phyloP scores from a whole-genome alignment of 2,797 vertebrate species.

The Pitangus sulphuratus region DNA sequence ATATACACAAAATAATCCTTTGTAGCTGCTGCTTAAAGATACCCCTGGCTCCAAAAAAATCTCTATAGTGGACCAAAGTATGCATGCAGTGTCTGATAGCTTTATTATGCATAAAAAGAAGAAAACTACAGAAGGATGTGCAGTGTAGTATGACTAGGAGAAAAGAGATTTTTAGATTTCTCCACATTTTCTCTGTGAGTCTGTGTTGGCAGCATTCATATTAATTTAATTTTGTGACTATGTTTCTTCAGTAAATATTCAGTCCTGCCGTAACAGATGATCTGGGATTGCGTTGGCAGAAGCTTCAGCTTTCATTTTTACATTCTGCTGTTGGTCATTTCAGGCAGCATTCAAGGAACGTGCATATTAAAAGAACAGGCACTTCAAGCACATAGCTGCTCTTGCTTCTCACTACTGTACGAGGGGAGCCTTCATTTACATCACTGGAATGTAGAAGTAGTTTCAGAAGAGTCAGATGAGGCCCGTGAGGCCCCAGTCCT shows the following conservation, averaged over 20 bases:
- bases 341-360: background rate
- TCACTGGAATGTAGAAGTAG: background rate
- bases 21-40: background rate
- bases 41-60: background rate
- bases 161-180: slow-evolving; percentile 28
- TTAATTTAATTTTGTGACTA: slow-evolving; percentile 4
- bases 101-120: background rate
- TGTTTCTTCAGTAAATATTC: slow-evolving; percentile 33
- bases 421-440: background rate
- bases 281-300: background rate
- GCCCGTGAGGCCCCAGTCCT: background rate
- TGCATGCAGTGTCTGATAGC: background rate
- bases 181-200: background rate
- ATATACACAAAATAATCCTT: background rate
- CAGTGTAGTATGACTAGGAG: background rate
- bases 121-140: background rate
- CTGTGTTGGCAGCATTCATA: background rate
- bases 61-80: background rate
- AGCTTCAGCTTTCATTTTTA: slow-evolving; percentile 7
- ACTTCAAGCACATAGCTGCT: background rate
- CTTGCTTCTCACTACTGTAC: background rate
- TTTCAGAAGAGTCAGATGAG: slow-evolving; percentile 6
- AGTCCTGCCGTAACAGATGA: background rate
- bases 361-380: background rate
- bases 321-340: slow-evolving; percentile 40